These are phyloP conservation scores for Epinotia brunnichana DNA, from an alignment of 2,888 invertebrate genomes.

Conservation along the genomic window DNA sequence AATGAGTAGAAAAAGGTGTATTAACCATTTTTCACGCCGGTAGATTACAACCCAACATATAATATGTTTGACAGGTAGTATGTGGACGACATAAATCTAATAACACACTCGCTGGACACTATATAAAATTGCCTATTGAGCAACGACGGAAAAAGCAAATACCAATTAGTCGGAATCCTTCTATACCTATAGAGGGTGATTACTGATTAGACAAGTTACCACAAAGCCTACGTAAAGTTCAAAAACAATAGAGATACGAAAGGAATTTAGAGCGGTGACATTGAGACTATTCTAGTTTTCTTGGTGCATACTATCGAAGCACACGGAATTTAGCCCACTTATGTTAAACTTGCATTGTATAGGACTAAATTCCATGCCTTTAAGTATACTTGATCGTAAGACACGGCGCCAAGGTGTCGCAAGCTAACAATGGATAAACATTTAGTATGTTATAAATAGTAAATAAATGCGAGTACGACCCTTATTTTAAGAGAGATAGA, in stretches of 20 bases:
- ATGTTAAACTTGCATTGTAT: conserved; percentile 11
- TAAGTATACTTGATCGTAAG: conserved; percentile 19
- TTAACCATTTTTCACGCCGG: not conserved
- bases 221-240: conserved; percentile 26
- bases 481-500: not conserved
- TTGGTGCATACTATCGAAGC: conserved; percentile 2
- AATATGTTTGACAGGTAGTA: not conserved
- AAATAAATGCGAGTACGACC: conserved; percentile 7
- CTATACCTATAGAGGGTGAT: no score
- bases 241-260: conserved; percentile 34
- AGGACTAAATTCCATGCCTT: conserved; percentile 24
- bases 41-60: no score
- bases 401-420: conserved; percentile 28
- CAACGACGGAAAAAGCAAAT: no score
- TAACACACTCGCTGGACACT: no score
- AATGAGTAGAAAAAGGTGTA: not conserved
- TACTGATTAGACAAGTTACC: not conserved
- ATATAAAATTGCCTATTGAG: no score
- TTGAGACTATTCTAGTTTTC: conserved; percentile 30
- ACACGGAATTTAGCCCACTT: conserved; percentile 17
- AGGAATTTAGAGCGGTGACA: conserved; percentile 43
- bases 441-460: conserved; percentile 8
- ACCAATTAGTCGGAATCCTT: not conserved
- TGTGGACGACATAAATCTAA: not conserved
- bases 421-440: conserved; percentile 18